phyloP scores from a whole-genome alignment of 2,113 vertebrate genomes.

The Megaceryle maxima region DNA sequence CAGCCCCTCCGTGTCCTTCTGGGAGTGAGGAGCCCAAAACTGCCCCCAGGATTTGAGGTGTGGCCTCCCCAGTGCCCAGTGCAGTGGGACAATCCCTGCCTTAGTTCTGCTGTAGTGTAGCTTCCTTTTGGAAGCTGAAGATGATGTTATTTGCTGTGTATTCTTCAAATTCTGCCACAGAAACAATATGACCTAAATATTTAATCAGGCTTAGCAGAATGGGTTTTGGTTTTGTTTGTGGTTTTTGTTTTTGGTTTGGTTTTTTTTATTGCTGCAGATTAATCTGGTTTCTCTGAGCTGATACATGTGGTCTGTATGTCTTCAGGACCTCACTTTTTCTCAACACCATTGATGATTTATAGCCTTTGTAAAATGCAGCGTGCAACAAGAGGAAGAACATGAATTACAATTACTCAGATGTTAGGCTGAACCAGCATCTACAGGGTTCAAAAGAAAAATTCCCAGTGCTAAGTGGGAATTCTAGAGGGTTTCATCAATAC shows the following conservation, averaged over 20 bases:
- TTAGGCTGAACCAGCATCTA: neutral
- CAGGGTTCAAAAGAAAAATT: too few species aligned
- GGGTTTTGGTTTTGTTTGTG: neutral
- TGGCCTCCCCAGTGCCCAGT: neutral
- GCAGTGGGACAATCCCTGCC: neutral
- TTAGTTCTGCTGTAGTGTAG: neutral
- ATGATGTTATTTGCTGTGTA: neutral
- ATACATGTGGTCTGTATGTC: conserved; percentile 10
- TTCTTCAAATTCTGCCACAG: conserved; percentile 28
- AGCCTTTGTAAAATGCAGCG: conserved; percentile 16
- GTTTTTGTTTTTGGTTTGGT: too few species aligned
- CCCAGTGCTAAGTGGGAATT: too few species aligned
- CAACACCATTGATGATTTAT: conserved; percentile 24
- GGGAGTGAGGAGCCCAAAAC: neutral
- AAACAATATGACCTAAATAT: conserved; percentile 66
- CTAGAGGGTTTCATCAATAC: too few species aligned
- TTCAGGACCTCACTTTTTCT: conserved; percentile 45
- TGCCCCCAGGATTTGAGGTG: neutral
- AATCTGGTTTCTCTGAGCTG: conserved; percentile 44
- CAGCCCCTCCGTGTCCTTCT: neutral
- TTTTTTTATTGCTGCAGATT: conserved; percentile 10
- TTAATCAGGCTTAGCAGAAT: conserved; percentile 66
- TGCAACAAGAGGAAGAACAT: conserved; percentile 15
- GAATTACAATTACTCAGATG: neutral
- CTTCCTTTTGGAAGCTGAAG: neutral